A percentile compares a stretch with the other conserved stretches of the same genome.
phyloP scores from a whole-genome alignment of 2,888 invertebrate species.

The Cataglyphis livida region DNA sequence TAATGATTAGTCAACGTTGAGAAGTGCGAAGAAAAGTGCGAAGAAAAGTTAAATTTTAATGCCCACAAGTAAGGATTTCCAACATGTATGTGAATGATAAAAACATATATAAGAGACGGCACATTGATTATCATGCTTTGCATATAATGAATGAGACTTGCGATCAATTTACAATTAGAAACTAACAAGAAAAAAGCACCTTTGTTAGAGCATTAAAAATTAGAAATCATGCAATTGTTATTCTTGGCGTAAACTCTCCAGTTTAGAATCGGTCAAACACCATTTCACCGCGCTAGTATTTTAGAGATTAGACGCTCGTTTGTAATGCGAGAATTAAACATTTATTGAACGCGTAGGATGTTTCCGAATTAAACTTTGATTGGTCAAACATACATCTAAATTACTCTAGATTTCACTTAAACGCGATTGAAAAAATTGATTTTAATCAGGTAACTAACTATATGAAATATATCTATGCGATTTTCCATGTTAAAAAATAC shows the following conservation, averaged over 20 bases:
- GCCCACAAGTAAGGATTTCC: constrained; percentile 19
- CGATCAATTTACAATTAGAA: constrained; percentile 55
- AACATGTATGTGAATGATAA: constrained; percentile 64
- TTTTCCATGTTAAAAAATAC: no score
- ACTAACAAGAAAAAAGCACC: constrained; percentile 55
- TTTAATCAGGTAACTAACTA: background rate
- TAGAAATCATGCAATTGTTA: constrained; percentile 66
- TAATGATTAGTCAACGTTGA: background rate
- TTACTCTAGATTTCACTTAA: background rate
- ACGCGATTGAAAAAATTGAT: background rate
- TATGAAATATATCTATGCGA: no score
- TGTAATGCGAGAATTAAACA: background rate
- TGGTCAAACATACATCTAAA: background rate
- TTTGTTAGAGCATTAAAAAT: constrained; percentile 59
- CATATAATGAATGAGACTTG: constrained; percentile 51
- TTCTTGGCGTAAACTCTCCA: constrained; percentile 52
- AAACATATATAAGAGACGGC: background rate
- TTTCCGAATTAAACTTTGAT: background rate
- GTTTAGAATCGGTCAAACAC: constrained; percentile 51
- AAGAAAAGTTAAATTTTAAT: constrained; percentile 11
- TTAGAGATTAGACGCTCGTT: background rate
- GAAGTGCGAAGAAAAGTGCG: background rate
- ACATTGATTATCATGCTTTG: constrained; percentile 64
- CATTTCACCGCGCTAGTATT: constrained; percentile 45
- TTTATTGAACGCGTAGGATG: background rate